A percentile compares a stretch with the other conserved stretches of the same genome.
These are phyloP conservation scores for Clavelina lepadiformis DNA, from an alignment of 23 tunicate species.

Conservation along the genomic window DNA sequence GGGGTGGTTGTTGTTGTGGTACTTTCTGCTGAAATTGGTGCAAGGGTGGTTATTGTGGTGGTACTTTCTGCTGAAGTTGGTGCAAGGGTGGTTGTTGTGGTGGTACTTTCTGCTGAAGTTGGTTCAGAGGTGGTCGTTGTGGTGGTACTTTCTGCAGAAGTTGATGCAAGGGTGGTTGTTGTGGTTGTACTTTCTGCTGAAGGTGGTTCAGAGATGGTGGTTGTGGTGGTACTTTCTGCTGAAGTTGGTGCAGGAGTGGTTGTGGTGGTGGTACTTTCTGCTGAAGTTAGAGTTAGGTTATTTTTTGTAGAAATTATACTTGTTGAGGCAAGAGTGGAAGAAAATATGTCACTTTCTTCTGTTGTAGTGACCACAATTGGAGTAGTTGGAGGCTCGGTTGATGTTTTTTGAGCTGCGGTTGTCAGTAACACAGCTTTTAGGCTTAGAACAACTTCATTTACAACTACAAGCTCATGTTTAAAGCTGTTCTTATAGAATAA, in stretches of 20 bases:
- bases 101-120: neutral
- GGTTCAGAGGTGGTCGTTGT: slow-evolving; percentile 5
- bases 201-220: slow-evolving; percentile 5
- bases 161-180: neutral
- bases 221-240: neutral
- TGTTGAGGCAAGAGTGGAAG: neutral
- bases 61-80: neutral
- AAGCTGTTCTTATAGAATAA: too few species aligned
- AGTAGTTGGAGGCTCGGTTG: slow-evolving; percentile 13
- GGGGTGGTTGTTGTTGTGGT: slow-evolving; percentile 5
- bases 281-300: slow-evolving; percentile 1
- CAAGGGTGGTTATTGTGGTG: slow-evolving; percentile 2
- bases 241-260: slow-evolving; percentile 4
- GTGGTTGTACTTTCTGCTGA: slow-evolving; percentile 5
- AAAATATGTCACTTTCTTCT: neutral
- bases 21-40: neutral
- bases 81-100: slow-evolving; percentile 1
- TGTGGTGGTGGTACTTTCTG: slow-evolving; percentile 5
- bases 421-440: too few species aligned
- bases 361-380: slow-evolving; percentile 3
- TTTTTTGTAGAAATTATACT: neutral
- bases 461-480: too few species aligned
- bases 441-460: too few species aligned
- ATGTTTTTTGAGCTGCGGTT: slow-evolving; percentile 1
- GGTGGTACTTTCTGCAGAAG: neutral